Evolutionary conservation across 2,113 vertebrate species (phyloP).

Genomic region (Datnioides undecimradiatus): DNA sequence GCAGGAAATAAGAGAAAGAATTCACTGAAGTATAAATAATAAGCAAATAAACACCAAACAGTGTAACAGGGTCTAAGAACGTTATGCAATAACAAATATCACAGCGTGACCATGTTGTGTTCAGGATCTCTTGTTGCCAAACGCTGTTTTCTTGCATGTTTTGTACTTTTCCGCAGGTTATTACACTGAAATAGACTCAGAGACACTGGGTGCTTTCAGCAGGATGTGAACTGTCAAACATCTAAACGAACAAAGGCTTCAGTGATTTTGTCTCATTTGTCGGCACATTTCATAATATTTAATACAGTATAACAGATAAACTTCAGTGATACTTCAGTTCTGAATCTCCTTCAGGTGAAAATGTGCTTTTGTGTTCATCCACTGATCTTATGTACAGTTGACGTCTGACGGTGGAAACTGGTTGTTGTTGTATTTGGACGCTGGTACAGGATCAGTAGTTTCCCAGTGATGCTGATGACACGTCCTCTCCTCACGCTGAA

Average conservation of each 20-base stretch:
- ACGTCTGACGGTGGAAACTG: neutral
- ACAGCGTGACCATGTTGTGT: neutral
- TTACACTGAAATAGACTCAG: neutral
- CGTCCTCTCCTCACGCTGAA: conserved; percentile 34
- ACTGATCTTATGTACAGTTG: neutral
- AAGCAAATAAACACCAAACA: neutral
- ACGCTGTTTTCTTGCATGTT: neutral
- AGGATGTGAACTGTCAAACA: neutral
- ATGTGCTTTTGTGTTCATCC: conserved; percentile 25
- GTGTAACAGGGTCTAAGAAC: conserved; percentile 24
- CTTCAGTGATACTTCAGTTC: neutral
- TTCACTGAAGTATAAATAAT: neutral
- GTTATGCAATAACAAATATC: conserved; percentile 27
- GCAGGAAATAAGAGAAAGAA: neutral
- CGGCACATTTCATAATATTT: conserved; percentile 6
- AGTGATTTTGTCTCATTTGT: conserved; percentile 1
- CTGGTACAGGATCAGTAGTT: neutral
- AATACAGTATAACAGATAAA: neutral
- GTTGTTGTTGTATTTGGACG: neutral
- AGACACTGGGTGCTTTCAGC: neutral
- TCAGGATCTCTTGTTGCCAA: neutral
- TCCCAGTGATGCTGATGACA: neutral
- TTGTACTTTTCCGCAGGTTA: conserved; percentile 42
- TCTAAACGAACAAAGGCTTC: neutral
- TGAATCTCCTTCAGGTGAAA: conserved; percentile 22